Evolutionary conservation across 2,797 vertebrate species (phyloP).

Genomic region (Pseudopleuronectes americanus): DNA sequence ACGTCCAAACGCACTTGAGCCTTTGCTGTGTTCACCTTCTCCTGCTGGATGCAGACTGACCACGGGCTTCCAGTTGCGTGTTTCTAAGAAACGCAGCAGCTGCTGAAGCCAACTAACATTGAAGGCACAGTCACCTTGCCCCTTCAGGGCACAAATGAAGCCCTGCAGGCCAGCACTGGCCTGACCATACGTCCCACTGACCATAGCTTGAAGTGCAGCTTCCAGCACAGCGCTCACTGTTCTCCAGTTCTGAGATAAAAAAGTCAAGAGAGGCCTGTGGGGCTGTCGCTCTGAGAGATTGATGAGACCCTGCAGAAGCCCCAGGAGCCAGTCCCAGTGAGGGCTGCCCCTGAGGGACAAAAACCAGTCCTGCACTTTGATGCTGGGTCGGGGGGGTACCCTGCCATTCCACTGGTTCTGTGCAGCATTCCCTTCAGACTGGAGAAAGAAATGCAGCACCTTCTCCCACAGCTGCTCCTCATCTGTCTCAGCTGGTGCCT

Average conservation of each 20-base stretch:
- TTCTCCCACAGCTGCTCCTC: conserved; percentile 84
- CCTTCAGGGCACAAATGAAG: conserved; percentile 86
- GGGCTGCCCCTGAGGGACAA: conserved; percentile 88
- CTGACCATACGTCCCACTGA: conserved; percentile 86
- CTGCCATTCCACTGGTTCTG: conserved; percentile 75
- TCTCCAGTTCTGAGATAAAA: conserved; percentile 88
- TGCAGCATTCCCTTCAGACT: conserved; percentile 74
- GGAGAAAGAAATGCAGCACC: conserved; percentile 82
- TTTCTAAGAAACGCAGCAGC: conserved; percentile 84
- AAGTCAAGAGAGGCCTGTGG: conserved; percentile 77
- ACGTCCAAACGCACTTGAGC: conserved; percentile 68
- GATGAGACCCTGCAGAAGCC: conserved; percentile 85
- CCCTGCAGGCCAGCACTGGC: conserved; percentile 85
- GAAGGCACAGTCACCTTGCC: conserved; percentile 85
- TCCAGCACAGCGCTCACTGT: conserved; percentile 87
- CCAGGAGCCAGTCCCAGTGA: conserved; percentile 88
- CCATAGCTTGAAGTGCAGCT: conserved; percentile 83
- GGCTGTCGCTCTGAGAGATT: conserved; percentile 84
- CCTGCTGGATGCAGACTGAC: conserved; percentile 85
- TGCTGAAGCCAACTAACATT: conserved; percentile 87
- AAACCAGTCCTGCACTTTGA: conserved; percentile 88
- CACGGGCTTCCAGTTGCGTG: conserved; percentile 88
- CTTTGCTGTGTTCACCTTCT: conserved; percentile 62
- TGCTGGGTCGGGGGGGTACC: conserved; percentile 83
- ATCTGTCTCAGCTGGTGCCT: conserved; percentile 58